Conservation (phyloP, 2,113 vertebrate species). For the Xerus inauris region DNA sequence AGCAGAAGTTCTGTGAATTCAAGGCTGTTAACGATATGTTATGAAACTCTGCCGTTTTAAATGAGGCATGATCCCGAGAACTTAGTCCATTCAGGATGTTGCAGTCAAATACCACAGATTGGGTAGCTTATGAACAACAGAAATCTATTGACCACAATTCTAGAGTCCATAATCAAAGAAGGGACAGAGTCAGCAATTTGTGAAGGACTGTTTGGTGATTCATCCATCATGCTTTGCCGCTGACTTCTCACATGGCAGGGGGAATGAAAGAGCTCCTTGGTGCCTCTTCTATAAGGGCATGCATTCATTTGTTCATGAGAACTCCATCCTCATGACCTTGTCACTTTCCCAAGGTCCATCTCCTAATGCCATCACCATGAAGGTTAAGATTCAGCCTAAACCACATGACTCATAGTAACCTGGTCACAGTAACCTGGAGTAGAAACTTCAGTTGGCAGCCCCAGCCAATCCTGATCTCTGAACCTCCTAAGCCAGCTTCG, state of each 20-base stretch:
- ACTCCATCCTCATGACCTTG: background rate
- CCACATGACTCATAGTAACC: background rate
- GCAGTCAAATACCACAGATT: background rate
- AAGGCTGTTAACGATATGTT: background rate
- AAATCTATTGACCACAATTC: background rate
- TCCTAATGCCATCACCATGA: background rate
- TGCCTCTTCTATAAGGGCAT: background rate
- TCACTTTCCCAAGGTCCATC: background rate
- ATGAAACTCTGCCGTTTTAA: background rate
- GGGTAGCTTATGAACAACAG: background rate
- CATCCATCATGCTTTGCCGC: background rate
- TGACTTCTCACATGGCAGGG: background rate
- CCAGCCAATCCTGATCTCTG: fast-evolving
- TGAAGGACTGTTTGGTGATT: background rate
- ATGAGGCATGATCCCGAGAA: background rate
- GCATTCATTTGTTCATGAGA: background rate
- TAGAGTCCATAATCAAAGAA: background rate
- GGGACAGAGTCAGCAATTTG: fast-evolving
- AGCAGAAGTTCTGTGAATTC: background rate
- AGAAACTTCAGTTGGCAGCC: background rate
- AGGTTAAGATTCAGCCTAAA: background rate
- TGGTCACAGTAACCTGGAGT: background rate
- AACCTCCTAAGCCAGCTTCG: background rate
- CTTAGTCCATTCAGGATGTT: background rate
- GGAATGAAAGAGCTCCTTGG: too few species aligned